Conservation (phyloP, 1,140 invertebrate genomes). For the Heliothis virescens region DNA sequence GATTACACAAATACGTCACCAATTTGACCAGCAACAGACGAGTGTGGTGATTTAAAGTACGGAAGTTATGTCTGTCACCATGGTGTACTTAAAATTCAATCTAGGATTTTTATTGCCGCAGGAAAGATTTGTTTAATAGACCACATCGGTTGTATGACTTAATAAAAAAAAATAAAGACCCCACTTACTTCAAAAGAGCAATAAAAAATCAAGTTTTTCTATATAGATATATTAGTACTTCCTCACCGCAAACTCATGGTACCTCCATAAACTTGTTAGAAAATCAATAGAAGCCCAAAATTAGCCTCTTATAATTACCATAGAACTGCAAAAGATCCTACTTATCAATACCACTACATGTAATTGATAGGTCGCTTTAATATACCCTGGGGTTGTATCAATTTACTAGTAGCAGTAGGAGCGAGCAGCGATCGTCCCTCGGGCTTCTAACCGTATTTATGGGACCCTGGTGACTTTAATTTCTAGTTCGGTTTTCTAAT, state of each 20-base stretch:
- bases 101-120: too few relatives aligned
- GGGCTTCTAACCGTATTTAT: conserved; percentile 71
- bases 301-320: neutral
- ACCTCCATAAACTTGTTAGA: neutral
- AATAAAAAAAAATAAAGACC: too few relatives aligned
- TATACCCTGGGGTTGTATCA: conserved; percentile 74
- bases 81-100: too few relatives aligned
- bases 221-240: neutral
- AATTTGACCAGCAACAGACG: neutral
- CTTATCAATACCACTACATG: conserved; percentile 36
- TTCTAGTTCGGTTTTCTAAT: conserved; percentile 60
- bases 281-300: neutral
- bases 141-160: too few relatives aligned
- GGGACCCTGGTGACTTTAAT: conserved; percentile 62
- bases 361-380: conserved; percentile 62
- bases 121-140: too few relatives aligned
- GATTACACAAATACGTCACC: neutral
- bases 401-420: conserved; percentile 73
- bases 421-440: conserved; percentile 64
- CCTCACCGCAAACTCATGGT: neutral
- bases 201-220: too few relatives aligned
- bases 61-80: too few relatives aligned
- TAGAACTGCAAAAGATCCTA: conserved; percentile 13
- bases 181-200: too few relatives aligned
- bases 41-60: too few relatives aligned